phyloP scores from a whole-genome alignment of 2,888 invertebrate species.

The Brachycybe producta region DNA sequence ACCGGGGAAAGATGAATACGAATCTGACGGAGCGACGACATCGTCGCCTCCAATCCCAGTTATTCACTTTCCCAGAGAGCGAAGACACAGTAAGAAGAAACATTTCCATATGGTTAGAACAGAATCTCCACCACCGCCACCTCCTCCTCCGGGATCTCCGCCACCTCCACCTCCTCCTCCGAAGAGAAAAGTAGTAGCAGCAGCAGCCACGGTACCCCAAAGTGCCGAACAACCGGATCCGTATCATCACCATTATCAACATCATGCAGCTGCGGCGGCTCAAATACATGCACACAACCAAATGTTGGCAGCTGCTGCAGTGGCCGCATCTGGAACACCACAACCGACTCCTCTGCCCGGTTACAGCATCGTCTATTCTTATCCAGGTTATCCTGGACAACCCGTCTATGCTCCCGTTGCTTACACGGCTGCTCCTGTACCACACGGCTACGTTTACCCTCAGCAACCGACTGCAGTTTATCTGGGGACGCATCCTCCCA shows the following conservation, averaged over 20 bases:
- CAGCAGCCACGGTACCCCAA: not conserved
- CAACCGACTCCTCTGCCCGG: slow-evolving; percentile 15
- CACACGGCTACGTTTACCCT: slow-evolving; percentile 15
- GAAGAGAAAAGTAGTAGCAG: slow-evolving; percentile 15
- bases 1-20: slow-evolving; percentile 21
- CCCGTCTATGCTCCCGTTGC: slow-evolving; percentile 19
- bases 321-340: not conserved
- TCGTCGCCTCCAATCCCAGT: slow-evolving; percentile 15
- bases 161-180: slow-evolving; percentile 22
- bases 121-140: slow-evolving; percentile 19
- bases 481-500: slow-evolving; percentile 5
- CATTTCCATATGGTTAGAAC: not conserved
- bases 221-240: slow-evolving; percentile 5
- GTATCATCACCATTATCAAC: slow-evolving; percentile 13
- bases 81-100: slow-evolving; percentile 6
- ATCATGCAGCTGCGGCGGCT: slow-evolving; percentile 8
- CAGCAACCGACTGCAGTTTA: slow-evolving; percentile 16
- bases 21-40: slow-evolving; percentile 9
- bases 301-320: slow-evolving; percentile 4
- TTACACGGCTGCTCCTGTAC: slow-evolving; percentile 6
- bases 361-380: slow-evolving; percentile 19
- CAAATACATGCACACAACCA: slow-evolving; percentile 5
- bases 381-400: slow-evolving; percentile 20
- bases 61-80: slow-evolving; percentile 1
- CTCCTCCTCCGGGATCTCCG: slow-evolving; percentile 18